Conservation (phyloP, 1,140 invertebrate species). For the Calliphora vicina region DNA sequence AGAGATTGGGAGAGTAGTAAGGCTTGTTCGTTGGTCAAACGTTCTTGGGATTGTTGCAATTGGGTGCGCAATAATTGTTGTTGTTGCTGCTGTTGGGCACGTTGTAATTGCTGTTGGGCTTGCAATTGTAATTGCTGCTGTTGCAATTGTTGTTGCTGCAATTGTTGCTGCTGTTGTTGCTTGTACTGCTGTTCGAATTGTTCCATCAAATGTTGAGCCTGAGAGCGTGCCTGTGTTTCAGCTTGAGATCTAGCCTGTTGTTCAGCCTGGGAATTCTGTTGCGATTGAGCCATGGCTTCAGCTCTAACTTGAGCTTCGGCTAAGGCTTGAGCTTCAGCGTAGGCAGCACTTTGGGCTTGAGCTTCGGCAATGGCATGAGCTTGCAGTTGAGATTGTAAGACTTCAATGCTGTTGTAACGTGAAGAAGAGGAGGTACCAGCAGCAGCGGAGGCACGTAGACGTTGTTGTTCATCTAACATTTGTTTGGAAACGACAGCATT, state of each 20-base stretch:
- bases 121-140: constrained; percentile 47
- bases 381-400: constrained; percentile 52
- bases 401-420: constrained; percentile 57
- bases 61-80: constrained; percentile 44
- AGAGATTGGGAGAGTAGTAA: constrained; percentile 47
- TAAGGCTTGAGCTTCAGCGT: constrained; percentile 41
- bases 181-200: constrained; percentile 59
- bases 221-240: constrained; percentile 54
- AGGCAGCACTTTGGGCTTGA: constrained; percentile 37
- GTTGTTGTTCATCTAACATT: constrained; percentile 53
- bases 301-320: constrained; percentile 49
- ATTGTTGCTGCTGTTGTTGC: constrained; percentile 49
- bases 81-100: constrained; percentile 41
- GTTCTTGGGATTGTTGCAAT: constrained; percentile 43
- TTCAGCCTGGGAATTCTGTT: constrained; percentile 50
- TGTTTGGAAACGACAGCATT: constrained; percentile 69
- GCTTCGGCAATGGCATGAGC: constrained; percentile 53
- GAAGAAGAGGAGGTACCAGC: constrained; percentile 30
- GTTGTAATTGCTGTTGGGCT: constrained; percentile 48
- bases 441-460: constrained; percentile 36
- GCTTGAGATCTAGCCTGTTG: constrained; percentile 51
- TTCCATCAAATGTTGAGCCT: constrained; percentile 59
- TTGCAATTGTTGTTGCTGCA: constrained; percentile 46
- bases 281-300: constrained; percentile 43
- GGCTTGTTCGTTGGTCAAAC: constrained; percentile 48